phyloP scores from a whole-genome alignment of 2,797 vertebrate genomes.

The Chaunax sp. region DNA sequence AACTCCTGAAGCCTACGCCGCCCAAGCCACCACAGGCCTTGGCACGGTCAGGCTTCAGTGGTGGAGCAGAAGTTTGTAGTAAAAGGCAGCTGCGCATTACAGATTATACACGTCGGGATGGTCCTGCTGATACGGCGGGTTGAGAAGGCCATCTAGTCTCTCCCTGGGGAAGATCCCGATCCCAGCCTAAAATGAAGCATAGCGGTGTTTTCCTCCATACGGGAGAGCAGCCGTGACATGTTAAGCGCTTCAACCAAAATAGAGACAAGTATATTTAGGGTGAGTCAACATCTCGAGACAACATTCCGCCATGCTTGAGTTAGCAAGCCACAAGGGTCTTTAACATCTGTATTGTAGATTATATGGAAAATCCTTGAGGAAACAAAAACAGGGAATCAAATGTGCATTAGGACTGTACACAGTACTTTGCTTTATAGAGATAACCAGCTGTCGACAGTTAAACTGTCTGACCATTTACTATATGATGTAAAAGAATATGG shows the following conservation, averaged over 20 bases:
- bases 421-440: neutral
- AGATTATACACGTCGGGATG: conserved; percentile 75
- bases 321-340: conserved; percentile 75
- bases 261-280: conserved; percentile 75
- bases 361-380: conserved; percentile 35
- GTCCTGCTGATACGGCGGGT: conserved; percentile 63
- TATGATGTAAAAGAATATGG: neutral
- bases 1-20: conserved; percentile 68
- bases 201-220: conserved; percentile 74
- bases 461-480: neutral
- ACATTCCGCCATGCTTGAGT: conserved; percentile 72
- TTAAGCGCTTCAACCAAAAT: conserved; percentile 73
- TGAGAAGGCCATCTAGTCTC: conserved; percentile 53
- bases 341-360: conserved; percentile 69
- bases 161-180: conserved; percentile 74
- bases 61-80: conserved; percentile 65
- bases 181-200: conserved; percentile 67
- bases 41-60: conserved; percentile 65
- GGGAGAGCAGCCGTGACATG: conserved; percentile 72
- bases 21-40: conserved; percentile 71
- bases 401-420: neutral
- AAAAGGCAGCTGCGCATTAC: conserved; percentile 69
- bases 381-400: conserved; percentile 34
- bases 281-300: conserved; percentile 78
- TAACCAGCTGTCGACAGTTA: neutral